Evolutionary conservation across 2,113 vertebrate species (phyloP), one percentile per base, ranked within the genome.

Genomic region (Cebus imitator): DNA sequence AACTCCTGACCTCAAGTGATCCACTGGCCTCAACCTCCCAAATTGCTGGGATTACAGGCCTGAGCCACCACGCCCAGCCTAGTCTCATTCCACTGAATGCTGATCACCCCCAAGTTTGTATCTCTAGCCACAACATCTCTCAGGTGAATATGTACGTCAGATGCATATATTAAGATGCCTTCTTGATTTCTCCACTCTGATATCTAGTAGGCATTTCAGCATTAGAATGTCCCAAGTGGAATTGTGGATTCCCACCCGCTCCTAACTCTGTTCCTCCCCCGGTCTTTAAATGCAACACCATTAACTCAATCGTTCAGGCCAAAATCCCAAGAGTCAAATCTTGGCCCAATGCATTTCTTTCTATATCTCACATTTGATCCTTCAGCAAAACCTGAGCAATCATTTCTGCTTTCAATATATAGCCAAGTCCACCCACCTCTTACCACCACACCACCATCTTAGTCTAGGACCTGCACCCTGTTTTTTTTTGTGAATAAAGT

Each of bases 401-500:
- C 61, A 64, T 64, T 64, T 64, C 76, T 52, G 6, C 55, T 25
- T 81, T 73, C 20, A 58, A 9, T n/a, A 35, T 84, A 6, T 6
- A 30, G 20, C 37, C 79, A 81, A 81, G 81, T 43, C 78, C 14
- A 82, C 17, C 20, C 27, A 14, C n/a, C 18, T 82, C 50, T 55
- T 64, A 23, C 58, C 5, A n/a, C 76, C 10, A 61, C 30, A 7
- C 32, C 66, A 64, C 61, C 27, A 14, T 64, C 45, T 70, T 50
- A n/a, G 40, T 50, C 73, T 86, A n/a, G 61, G n/a, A 81, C 35
- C 23, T 50, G 37, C 9, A 7, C 23, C 18, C 6, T 27, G 8
- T 72, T 64, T 95, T 68, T 72, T 64, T 95, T 68, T 86, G 10
- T 43, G 30, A 72, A 78, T 92, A 32, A 85, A 85, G 92, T 73